phyloP scores from a whole-genome alignment of 2,797 vertebrate genomes.

The Mus caroli region DNA sequence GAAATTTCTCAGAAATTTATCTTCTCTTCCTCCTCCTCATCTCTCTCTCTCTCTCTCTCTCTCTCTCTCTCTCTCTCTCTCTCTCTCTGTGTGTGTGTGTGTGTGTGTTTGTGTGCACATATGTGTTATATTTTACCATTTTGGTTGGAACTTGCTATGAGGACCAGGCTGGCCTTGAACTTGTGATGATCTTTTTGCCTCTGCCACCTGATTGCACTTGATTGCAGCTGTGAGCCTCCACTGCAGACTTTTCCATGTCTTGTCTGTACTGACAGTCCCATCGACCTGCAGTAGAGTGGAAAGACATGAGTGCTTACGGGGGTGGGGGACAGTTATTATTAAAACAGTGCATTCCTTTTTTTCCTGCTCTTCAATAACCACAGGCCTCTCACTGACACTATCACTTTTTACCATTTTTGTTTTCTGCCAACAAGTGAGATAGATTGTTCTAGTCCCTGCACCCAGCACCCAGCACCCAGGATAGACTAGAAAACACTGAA shows the following conservation, averaged over 20 bases:
- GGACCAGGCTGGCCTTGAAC: neutral
- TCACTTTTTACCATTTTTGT: neutral
- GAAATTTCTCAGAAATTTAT: neutral
- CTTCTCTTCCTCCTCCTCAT: neutral
- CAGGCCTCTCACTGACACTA: neutral
- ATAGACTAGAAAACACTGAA: slow-evolving; percentile 18
- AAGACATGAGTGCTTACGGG: neutral
- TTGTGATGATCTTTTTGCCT: too few species aligned
- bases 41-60: neutral
- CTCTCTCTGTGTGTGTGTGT: too few species aligned
- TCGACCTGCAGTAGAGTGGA: neutral
- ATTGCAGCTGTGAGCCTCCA: neutral
- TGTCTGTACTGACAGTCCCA: neutral
- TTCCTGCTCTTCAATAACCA: neutral
- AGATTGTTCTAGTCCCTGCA: neutral
- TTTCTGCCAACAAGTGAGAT: slow-evolving; percentile 24
- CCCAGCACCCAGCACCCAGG: neutral
- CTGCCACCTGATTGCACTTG: neutral
- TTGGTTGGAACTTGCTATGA: neutral
- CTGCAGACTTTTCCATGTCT: neutral
- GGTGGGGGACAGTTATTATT: neutral
- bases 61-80: too few species aligned
- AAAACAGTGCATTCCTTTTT: neutral
- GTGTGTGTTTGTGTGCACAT: too few species aligned
- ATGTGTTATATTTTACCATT: neutral